These are phyloP conservation scores for Drosophila subpulchrella DNA, from an alignment of 1,140 invertebrate genomes.

Conservation along the genomic window DNA sequence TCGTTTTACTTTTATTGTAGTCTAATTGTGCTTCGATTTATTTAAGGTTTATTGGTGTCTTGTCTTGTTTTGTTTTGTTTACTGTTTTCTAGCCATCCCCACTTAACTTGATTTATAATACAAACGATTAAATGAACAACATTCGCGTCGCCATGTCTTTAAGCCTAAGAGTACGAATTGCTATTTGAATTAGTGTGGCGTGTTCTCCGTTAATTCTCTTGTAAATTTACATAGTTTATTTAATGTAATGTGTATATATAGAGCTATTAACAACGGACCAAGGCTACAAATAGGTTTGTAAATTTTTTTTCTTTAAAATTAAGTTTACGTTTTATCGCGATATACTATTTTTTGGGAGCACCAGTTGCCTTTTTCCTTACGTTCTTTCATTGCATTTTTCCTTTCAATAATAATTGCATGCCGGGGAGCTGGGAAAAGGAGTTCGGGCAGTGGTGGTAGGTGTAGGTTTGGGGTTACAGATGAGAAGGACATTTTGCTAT, in stretches of 20 bases:
- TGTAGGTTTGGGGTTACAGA: neutral
- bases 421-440: conserved; percentile 10
- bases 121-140: conserved; percentile 15
- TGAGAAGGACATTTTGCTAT: conserved; percentile 15
- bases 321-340: conserved; percentile 37
- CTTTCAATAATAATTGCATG: neutral
- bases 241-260: conserved; percentile 56
- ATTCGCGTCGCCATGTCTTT: conserved; percentile 1
- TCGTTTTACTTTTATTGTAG: neutral
- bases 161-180: conserved; percentile 24
- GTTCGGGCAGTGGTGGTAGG: conserved; percentile 16
- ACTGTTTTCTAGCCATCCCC: conserved; percentile 16
- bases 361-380: conserved; percentile 60
- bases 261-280: conserved; percentile 72
- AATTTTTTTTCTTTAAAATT: conserved; percentile 27
- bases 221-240: conserved; percentile 59
- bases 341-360: conserved; percentile 71
- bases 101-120: conserved; percentile 14
- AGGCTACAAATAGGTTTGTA: conserved; percentile 62
- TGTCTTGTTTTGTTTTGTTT: conserved; percentile 15
- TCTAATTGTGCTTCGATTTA: conserved; percentile 4
- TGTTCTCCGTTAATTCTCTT: conserved; percentile 16
- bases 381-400: conserved; percentile 1
- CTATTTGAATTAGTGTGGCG: conserved; percentile 11
- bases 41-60: conserved; percentile 13